Percentiles rank a stretch among this genome's conserved stretches.
Conservation (phyloP, 1,140 invertebrate genomes). For the Drosophila lacertosa region DNA sequence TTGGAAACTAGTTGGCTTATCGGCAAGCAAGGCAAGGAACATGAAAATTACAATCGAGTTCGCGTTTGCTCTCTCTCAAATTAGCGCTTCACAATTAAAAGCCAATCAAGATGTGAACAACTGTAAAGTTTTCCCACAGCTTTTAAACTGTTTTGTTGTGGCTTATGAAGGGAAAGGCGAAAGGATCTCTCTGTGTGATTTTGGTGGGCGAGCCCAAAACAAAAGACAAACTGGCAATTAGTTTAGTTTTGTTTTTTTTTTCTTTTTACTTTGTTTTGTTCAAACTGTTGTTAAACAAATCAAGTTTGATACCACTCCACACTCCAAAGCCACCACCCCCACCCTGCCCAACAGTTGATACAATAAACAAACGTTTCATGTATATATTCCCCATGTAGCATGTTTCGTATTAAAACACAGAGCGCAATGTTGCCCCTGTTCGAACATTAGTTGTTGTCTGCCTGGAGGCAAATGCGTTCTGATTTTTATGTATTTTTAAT, state of each 20-base stretch:
- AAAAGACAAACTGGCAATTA: slow-evolving; percentile 73
- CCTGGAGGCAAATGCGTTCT: slow-evolving; percentile 42
- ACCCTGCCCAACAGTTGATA: slow-evolving; percentile 19
- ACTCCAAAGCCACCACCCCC: slow-evolving; percentile 13
- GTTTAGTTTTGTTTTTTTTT: slow-evolving; percentile 54
- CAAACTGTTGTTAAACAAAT: slow-evolving; percentile 65
- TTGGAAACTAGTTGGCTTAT: slow-evolving; percentile 11
- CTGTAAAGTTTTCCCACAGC: slow-evolving; percentile 69
- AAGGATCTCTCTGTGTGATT: slow-evolving; percentile 24
- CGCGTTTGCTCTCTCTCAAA: slow-evolving; percentile 53
- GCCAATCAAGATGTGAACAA: slow-evolving; percentile 68
- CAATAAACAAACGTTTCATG: slow-evolving; percentile 22
- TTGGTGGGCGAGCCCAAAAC: slow-evolving; percentile 52
- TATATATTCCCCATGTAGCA: slow-evolving; percentile 10
- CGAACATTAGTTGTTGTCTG: slow-evolving; percentile 25
- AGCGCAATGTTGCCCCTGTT: slow-evolving; percentile 6
- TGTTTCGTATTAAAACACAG: slow-evolving; percentile 27
- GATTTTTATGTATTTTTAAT: slow-evolving; percentile 77
- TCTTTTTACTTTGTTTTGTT: slow-evolving; percentile 27
- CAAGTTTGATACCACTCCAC: slow-evolving; percentile 15
- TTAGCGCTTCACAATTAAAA: slow-evolving; percentile 69
- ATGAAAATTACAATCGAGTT: slow-evolving; percentile 49
- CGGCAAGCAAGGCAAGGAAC: slow-evolving; percentile 9
- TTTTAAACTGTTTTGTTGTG: slow-evolving; percentile 55
- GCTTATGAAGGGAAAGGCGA: slow-evolving; percentile 24